Evolutionary conservation across 2,797 vertebrate genomes (phyloP), one percentile per base, ranked within the genome.

Genomic region (Coendou prehensilis): DNA sequence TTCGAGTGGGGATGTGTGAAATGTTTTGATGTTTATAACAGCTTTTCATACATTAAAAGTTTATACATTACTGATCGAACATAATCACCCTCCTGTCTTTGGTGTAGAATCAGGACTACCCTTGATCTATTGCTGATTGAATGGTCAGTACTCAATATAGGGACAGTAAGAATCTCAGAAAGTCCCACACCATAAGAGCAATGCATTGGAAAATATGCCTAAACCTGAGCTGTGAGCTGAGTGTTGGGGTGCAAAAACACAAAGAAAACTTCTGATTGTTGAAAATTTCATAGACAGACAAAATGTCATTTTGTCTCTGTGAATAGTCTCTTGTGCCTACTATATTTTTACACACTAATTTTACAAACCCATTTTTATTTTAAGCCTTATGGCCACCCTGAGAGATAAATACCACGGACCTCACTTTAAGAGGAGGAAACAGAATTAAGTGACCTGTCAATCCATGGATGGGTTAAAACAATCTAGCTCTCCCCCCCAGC

Each of bases 261-360:
- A 33, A 37, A 23, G 1, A 37, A 94, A 52, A 22, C 33, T 50
- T 52, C 7, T 45, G 88, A 33, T 20, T 89, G 86, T 82, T 50
- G 50, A 73, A 86, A 67, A 78, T 81, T 82, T 89, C 14, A 26
- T 41, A 45, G 50, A 67, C 33, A 67, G 54, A 86, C n/a, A 69
- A 78, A 92, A 54, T 59, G 18, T 28, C 67, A 37, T 56, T 71
- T 63, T 89, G 14, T 78, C 50, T 90, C 18, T 89, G 67, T 89
- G 10, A 2, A 45, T 50, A 37, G 84, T 64, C 54, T 52, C 41
- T 78, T 79, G 5, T 41, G 54, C 78, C 37, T 54, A 63, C 41
- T 63, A n/a, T 23, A 78, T 87, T 79, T 83, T 71, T 52, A 73
- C 33, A 23, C 4, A 52, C 50, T 30, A 83, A 10, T 56, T 89